Evolutionary conservation across 2,113 vertebrate species (phyloP).

Genomic region (Zootoca vivipara): DNA sequence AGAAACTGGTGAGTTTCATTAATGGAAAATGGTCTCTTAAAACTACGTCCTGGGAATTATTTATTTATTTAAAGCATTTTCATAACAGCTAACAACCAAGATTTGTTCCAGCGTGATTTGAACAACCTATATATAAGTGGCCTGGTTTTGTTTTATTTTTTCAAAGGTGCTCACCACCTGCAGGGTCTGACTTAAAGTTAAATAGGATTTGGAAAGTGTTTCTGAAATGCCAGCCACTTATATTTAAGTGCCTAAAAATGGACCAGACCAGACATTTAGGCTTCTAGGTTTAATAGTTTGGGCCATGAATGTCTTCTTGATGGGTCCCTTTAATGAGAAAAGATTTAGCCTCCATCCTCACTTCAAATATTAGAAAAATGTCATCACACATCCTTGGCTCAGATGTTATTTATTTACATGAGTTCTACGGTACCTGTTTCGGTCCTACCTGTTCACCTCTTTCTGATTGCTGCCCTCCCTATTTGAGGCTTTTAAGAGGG

Average conservation of each 20-base stretch:
- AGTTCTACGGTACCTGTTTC: neutral
- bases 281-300: constrained; percentile 6
- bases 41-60: neutral
- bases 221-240: neutral
- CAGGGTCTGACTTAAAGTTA: neutral
- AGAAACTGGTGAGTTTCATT: neutral
- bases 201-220: neutral
- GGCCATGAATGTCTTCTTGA: neutral
- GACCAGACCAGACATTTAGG: neutral
- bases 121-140: constrained; percentile 13
- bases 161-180: neutral
- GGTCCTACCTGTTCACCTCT: neutral
- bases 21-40: neutral
- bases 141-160: neutral
- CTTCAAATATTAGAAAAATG: neutral
- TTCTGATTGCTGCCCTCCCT: neutral
- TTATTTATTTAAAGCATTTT: neutral
- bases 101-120: neutral
- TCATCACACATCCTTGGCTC: neutral
- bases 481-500: no score
- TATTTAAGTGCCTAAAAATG: neutral
- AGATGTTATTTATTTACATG: neutral
- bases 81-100: no score
- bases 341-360: neutral
- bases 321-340: neutral